A percentile compares a stretch with the other conserved stretches of the same genome.
Evolutionary conservation across 2,888 invertebrate genomes (phyloP).

Genomic region (Epirrita christyi): DNA sequence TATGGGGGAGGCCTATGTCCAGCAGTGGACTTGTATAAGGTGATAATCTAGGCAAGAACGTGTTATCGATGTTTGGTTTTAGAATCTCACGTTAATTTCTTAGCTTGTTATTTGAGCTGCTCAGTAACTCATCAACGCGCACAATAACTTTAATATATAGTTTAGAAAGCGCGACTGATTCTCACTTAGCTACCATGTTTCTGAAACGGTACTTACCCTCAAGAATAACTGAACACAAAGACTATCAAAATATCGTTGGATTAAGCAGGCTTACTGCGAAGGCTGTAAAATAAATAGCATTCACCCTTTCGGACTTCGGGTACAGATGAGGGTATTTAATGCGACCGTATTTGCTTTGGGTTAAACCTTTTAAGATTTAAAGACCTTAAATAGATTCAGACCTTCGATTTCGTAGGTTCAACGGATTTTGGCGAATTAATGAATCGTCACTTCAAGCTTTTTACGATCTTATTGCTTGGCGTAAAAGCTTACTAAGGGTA

Average conservation of each 20-base stretch:
- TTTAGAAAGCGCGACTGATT: no score
- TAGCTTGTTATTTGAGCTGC: no score
- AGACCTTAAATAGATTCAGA: slow-evolving; percentile 28
- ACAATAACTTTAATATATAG: no score
- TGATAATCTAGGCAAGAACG: no score
- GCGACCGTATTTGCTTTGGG: slow-evolving; percentile 37
- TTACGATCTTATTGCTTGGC: no score
- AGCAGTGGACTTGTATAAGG: no score
- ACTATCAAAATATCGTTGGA: slow-evolving; percentile 29
- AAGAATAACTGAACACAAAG: slow-evolving; percentile 6
- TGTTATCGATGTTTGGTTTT: no score
- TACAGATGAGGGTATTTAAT: slow-evolving; percentile 40
- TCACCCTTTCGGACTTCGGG: slow-evolving; percentile 35
- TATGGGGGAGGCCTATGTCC: no score
- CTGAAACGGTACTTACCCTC: background rate
- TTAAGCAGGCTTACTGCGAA: slow-evolving; percentile 35
- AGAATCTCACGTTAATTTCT: no score
- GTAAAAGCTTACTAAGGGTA: no score
- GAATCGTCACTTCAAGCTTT: background rate
- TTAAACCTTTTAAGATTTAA: slow-evolving; percentile 39
- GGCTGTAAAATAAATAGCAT: slow-evolving; percentile 41
- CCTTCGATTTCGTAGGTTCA: slow-evolving; percentile 16
- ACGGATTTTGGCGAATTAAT: slow-evolving; percentile 5
- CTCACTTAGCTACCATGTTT: no score
- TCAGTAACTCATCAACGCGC: no score